phyloP scores from a whole-genome alignment of 2,113 vertebrate genomes.

The Rhinoptilus africanus region DNA sequence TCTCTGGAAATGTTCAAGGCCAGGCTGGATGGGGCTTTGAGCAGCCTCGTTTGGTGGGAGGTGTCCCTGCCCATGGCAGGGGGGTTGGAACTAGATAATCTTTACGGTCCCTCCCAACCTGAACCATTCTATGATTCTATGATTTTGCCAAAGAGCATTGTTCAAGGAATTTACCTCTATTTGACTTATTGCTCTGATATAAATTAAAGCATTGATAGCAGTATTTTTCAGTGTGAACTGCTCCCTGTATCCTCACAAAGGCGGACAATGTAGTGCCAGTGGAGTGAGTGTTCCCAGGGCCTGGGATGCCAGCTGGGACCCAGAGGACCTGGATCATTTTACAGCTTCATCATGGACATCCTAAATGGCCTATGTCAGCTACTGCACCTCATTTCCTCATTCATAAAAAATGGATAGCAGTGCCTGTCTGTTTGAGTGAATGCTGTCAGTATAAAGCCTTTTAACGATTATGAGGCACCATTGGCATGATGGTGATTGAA shows the following conservation, averaged over 20 bases:
- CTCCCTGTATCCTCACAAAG: not conserved
- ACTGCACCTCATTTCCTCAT: not conserved
- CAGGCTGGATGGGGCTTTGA: too few relatives aligned
- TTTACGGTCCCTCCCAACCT: too few relatives aligned
- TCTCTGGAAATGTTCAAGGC: too few relatives aligned
- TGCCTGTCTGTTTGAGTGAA: not conserved
- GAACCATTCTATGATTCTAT: too few relatives aligned
- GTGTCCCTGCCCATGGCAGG: too few relatives aligned
- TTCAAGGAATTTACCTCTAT: not conserved
- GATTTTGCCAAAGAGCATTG: not conserved
- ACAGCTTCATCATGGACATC: not conserved
- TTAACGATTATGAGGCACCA: not conserved
- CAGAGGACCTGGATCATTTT: not conserved
- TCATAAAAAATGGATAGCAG: not conserved
- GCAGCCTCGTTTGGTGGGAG: too few relatives aligned
- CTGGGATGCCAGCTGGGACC: not conserved
- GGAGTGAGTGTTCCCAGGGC: not conserved
- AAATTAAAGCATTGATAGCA: not conserved
- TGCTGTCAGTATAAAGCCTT: not conserved
- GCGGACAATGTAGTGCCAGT: not conserved
- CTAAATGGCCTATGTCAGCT: not conserved
- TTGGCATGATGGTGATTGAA: not conserved
- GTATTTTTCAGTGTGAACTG: not conserved
- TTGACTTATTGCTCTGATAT: not conserved
- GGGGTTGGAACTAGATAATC: too few relatives aligned